Evolutionary conservation across 2,888 invertebrate genomes (phyloP), one percentile per base, ranked within the genome.

Genomic region (Malthinus seriepunctatus): DNA sequence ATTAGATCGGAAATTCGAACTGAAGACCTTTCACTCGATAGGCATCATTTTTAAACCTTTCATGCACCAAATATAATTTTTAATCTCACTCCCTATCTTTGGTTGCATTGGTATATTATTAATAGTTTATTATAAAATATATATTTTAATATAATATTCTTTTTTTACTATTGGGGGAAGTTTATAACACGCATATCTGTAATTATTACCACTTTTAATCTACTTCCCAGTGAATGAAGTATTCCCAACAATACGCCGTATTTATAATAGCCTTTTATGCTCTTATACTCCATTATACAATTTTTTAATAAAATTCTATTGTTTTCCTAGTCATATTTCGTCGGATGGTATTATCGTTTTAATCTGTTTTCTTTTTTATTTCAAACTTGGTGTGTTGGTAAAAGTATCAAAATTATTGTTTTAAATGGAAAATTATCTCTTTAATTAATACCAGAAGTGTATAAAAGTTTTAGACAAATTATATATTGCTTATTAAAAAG

Each of bases 221-320:
- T 57, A 51, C 52, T 48, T 46, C 39, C 37, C 52, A 45, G 54
- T 58, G 56, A 62, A 52, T 54, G 51, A 39, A 44, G 51, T 45
- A 56, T 60, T 51, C 32, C 48, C 52, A 51, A 60, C 60, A 60
- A 60, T 56, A 56, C 51, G 51, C 34, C 49, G 60, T 49, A 56
- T 60, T 56, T 52, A 60, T 56, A 60, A 60, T 60, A 49, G 60
- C 49, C 60, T 56, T 56, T 56, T 60, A 51, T 63, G 38, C 63
- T 62, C 60, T 58, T 61, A 62, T 60, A 52, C 61, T 58, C 65
- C 63, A 61, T 62, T 65, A 65, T 62, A 54, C 59, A 44, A 53
- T 60, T 60, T 66, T 65, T 63, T 60, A 63, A 64, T 60, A 64
- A 64, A 63, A 52, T 51, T 53, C 61, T 49, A 66, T 66, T 66